Evolutionary conservation across 2,888 invertebrate genomes (phyloP).

Genomic region (Hirtodrosophila alboralis): DNA sequence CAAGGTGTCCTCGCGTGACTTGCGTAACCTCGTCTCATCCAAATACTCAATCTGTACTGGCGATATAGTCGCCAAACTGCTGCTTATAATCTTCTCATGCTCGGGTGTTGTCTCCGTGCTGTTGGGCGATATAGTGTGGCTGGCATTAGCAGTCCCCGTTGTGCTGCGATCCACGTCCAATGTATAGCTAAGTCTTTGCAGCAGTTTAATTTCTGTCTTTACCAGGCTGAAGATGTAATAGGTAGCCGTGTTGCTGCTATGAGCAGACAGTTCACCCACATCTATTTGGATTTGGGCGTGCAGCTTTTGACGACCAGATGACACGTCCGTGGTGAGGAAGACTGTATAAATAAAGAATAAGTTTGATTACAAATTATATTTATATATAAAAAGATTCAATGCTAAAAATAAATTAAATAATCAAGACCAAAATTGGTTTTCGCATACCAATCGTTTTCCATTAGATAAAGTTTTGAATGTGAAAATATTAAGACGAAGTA

Average conservation of each 20-base stretch:
- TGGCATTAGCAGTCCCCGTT: constrained; percentile 14
- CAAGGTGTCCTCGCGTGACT: constrained; percentile 81
- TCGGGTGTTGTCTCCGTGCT: constrained; percentile 81
- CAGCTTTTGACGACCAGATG: constrained; percentile 85
- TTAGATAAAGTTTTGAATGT: too few relatives aligned
- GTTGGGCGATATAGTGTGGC: constrained; percentile 50
- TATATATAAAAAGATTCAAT: too few relatives aligned
- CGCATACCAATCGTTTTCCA: too few relatives aligned
- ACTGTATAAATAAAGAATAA: too few relatives aligned
- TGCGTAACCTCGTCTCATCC: constrained; percentile 81
- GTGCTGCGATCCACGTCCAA: constrained; percentile 75
- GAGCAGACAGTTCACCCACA: constrained; percentile 82
- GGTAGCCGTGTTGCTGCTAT: constrained; percentile 80
- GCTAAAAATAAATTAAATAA: too few relatives aligned
- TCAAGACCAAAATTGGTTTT: too few relatives aligned
- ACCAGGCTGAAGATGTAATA: constrained; percentile 83
- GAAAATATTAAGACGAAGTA: too few relatives aligned
- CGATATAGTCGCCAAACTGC: constrained; percentile 63
- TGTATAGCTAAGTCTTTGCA: constrained; percentile 82
- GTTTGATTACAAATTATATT: too few relatives aligned
- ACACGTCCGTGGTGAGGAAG: constrained; percentile 85
- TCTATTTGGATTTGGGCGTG: constrained; percentile 84
- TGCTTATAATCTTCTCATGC: constrained; percentile 54
- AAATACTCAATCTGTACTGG: constrained; percentile 83
- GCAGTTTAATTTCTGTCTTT: constrained; percentile 82